Evolutionary conservation across 2,797 vertebrate genomes (phyloP).

Genomic region (Anniella stebbinsi): DNA sequence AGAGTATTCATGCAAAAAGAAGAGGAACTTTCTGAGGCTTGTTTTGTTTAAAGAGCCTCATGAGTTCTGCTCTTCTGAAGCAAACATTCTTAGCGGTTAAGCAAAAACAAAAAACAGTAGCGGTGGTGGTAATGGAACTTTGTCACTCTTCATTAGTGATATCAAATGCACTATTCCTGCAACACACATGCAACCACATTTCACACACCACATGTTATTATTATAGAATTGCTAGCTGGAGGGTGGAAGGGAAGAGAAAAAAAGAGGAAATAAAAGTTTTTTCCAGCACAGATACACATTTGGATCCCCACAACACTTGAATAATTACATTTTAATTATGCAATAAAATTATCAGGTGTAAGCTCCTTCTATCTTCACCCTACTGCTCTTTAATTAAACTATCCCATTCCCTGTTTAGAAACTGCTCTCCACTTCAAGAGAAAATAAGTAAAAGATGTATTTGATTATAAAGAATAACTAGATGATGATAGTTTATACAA

Average conservation of each 20-base stretch:
- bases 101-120: background rate
- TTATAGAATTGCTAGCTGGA: background rate
- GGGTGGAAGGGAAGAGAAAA: background rate
- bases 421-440: background rate
- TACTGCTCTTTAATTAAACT: background rate
- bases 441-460: background rate
- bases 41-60: background rate
- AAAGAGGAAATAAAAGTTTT: background rate
- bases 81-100: background rate
- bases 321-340: background rate
- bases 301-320: background rate
- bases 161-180: background rate
- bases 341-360: background rate
- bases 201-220: background rate
- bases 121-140: background rate
- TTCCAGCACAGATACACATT: background rate
- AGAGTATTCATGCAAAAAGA: background rate
- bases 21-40: fast-evolving
- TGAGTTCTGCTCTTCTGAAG: background rate
- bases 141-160: background rate
- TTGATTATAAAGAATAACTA: background rate
- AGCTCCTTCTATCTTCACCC: background rate
- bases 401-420: background rate
- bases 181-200: background rate
- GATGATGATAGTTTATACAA: background rate